Conservation (phyloP, 2,797 vertebrate genomes). For the Aselliscus stoliczkanus region DNA sequence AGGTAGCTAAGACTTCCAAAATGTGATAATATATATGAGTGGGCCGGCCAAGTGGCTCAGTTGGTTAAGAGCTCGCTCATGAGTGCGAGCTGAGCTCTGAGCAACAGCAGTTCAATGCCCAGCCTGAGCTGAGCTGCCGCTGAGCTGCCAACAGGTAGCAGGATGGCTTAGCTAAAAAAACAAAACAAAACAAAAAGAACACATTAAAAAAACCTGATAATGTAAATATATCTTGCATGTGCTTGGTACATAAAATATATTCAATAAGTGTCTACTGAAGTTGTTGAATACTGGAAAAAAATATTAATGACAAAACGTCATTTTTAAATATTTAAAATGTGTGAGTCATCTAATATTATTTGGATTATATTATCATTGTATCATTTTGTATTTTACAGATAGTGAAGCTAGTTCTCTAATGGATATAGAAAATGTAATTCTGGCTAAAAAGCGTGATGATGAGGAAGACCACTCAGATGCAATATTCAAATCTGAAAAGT, state of each 20-base stretch:
- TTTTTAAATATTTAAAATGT: neutral
- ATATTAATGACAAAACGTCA: neutral
- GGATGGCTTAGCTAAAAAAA: too few relatives aligned
- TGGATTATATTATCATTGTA: neutral
- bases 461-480: conserved; percentile 75
- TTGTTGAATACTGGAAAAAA: conserved; percentile 19
- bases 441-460: conserved; percentile 66
- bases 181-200: too few relatives aligned
- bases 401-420: conserved; percentile 78
- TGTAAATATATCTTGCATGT: neutral
- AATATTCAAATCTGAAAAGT: conserved; percentile 84
- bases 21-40: neutral
- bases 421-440: conserved; percentile 75
- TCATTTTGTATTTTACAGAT: conserved; percentile 77
- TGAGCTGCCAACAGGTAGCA: too few relatives aligned
- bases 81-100: too few relatives aligned
- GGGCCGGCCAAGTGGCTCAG: too few relatives aligned
- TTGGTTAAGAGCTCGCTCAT: too few relatives aligned
- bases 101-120: too few relatives aligned
- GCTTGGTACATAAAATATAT: neutral
- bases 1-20: conserved; percentile 20
- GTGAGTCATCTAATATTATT: neutral
- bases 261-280: neutral
- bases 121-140: too few relatives aligned
- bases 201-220: too few relatives aligned